Base-by-base conservation (phyloP, 2,888 invertebrate species). In the Leptodirus hochenwartii region DNA sequence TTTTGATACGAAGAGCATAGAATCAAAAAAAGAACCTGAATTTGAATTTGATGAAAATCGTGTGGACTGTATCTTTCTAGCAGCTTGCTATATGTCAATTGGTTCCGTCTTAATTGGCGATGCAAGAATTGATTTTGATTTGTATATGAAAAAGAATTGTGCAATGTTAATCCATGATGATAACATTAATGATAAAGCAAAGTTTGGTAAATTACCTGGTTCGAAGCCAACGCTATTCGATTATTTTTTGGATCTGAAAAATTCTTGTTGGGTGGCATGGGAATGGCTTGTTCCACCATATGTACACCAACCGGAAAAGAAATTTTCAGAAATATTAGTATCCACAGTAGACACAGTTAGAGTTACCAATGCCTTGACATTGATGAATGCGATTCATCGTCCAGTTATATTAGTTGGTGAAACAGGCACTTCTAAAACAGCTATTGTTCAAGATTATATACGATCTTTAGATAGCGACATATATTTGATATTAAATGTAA, bases 371-470 rank as follows among this genome's bases (percentile, higher is more conserved):
- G 62, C 82, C 10, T 63, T 91, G 27, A 60, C 68, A 35, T 58
- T 79, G 12, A 79, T 82, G 78, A 77, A 74, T 45, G 64, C 70
- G 44, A 75, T 82, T 42, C 55, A 42, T 49, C 63, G 77, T 25
- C 88, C 91, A 0, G 73, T 85, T 0, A 59, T 90, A 4, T 58
- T 91, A 3, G 76, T 90, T 1, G 91, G 91, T 1, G 88, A 90
- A 44, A 84, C 87, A 1, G 90, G 90, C 5, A 87, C 88, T 2
- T 87, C 88, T 0, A 91, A 91, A 59, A 85, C 88, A 1, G 87
- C 90, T 1, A 81, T 87, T 27, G 76, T 85, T 32, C 70, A 73
- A 30, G 77, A 82, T 47, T 88, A 81, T 52, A 56, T 90, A 27
- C 62, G 75, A 25, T 68, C 69, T 33, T 49, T 90, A 15, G 69